Base-by-base conservation (phyloP, 2,113 vertebrate species). In the Uria aalge region DNA sequence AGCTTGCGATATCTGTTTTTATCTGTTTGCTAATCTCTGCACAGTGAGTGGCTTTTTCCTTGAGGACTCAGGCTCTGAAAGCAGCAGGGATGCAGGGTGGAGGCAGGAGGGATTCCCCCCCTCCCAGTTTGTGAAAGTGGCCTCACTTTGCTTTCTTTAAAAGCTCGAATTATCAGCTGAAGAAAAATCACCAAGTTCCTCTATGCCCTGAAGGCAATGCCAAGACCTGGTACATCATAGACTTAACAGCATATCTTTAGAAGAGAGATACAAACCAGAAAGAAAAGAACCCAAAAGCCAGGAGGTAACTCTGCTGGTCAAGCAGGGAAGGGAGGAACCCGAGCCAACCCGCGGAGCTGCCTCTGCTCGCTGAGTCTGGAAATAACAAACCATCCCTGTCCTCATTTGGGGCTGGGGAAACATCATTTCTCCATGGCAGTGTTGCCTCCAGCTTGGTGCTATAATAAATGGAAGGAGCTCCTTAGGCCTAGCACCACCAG, bases 371-470 rank as follows among this genome's bases (percentile, higher is more conserved):
- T 55, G 69, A 59, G 53, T 29, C 8, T 45, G 59, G n/a, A 21
- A 36, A 38, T 30, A 36, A 81, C 56, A 50, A 78, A 45, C 9
- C 43, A 48, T 13, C 48, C 47, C 55, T 77, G 41, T 2, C 8
- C n/a, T 64, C n/a, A 8, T 8, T 1, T 8, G 38, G n/a, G 55
- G 50, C 50, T 18, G 15, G 29, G 43, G 26, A 76, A 84, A 21
- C 8, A 47, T 34, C 12, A 19, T 21, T 71, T 83, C 45, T 47
- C 52, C 3, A 2, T 43, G 48, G 5, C 20, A 63, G n/a, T 5
- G 0, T 12, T 59, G 8, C 40, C 41, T 29, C 0, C 0, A 52
- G 40, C 47, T 79, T 1, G 1, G 14, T 41, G 41, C 24, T 47
- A 4, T 34, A n/a, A 0, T 24, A 15, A n/a, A 14, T 21, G 53